Evolutionary conservation across 2,888 invertebrate genomes (phyloP), one percentile per base, ranked within the genome.

Genomic region (Serripes groenlandicus): DNA sequence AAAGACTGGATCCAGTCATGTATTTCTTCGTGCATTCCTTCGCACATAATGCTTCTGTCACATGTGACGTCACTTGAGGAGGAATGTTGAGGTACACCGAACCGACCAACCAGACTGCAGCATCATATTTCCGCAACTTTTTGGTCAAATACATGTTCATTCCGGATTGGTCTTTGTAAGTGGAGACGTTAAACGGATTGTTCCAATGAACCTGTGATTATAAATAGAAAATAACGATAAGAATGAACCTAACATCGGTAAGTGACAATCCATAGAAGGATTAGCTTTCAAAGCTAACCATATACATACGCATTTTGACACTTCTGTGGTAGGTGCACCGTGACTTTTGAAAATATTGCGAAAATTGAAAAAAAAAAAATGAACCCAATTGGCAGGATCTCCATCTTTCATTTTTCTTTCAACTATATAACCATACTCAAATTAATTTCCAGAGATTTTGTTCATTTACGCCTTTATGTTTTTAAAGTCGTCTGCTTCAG

Each of bases 61-160:
- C 66, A 52, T 74, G 54, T 0, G 64, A 64, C 52, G 49, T 2
- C 54, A 52, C 37, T 34, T 28, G 18, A 0, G 86, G 88, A 9
- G 88, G 88, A 52, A 88, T 86, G 21, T 83, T 56, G 4, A 88
- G 56, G 72, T 82, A 77, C 26, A 79, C 78, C 37, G 72, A 78
- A 49, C 85, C 85, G 18, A 83, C 60, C 7, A 70, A 60, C 68
- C 78, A 56, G 28, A 85, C 85, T 3, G 78, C 85, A 26, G 86
- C 75, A 71, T 84, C 76, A 60, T 77, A 75, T 21, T 42, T 26
- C 37, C 82, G 34, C 15, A 62, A 30, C 7, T 69, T 75, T 28
- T 26, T 32, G 18, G 85, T 83, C 30, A 76, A 72, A 54, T 77
- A 84, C 4, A 81, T 23, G 34, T 70, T 42, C 49, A 81, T 28